Evolutionary conservation across 2,113 vertebrate genomes (phyloP), one percentile per base, ranked within the genome.

Genomic region (Lagopus muta): DNA sequence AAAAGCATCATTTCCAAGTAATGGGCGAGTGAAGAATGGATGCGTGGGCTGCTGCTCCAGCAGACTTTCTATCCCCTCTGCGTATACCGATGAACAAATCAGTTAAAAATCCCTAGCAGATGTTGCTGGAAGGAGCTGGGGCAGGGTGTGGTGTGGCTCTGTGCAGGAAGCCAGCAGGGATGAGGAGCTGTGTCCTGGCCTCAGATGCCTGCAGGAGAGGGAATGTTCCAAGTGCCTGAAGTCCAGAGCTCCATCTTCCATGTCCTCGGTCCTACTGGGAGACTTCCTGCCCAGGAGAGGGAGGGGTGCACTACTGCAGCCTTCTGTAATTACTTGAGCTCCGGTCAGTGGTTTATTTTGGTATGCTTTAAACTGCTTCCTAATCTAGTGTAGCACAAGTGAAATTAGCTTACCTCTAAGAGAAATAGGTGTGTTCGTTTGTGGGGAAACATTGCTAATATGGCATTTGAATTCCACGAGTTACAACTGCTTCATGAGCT

Each of bases 21-120:
- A 45, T 15, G 25, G 50, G 32, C 45, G 72, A 87, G 32, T 28
- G 30, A 40, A 79, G 22, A 38, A 42, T 65, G 52, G 55, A 3
- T 64, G 21, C 60, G 65, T 84, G 79, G 61, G 36, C 69, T 83
- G 72, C 80, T 86, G 0, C 60, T 93, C 47, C 64, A 50, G 61
- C 73, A 54, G 52, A 69, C 72, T 76, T 82, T 77, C 32, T 66
- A 17, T 27, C 5, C 5, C 6, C 2, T 2, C 13, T 93, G 69
- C 65, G 7, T 71, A 85, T 60, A 60, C 65, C 32, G 80, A 61
- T 94, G 93, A 95, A 34, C 70, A 94, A 90, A 92, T 92, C 61
- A 71, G 62, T 81, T 82, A 86, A 94, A 93, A 96, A 94, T 96
- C 73, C 76, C 52, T 7, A 90, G 57, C 90, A 96, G 92, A 94